These are phyloP conservation scores for Seriola rivoliana DNA, from an alignment of 2,113 vertebrate species.

Conservation along the genomic window DNA sequence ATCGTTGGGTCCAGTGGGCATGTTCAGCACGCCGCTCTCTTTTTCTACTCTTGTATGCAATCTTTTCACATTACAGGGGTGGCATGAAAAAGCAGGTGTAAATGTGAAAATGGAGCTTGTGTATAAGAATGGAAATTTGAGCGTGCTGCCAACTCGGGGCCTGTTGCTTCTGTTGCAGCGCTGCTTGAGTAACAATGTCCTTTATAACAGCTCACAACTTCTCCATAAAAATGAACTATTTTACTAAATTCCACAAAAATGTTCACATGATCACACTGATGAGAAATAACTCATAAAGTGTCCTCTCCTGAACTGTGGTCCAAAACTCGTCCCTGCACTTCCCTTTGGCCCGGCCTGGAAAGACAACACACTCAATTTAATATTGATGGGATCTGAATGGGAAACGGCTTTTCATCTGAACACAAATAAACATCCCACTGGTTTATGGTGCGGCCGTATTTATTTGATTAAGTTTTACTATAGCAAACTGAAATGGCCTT, in stretches of 20 bases:
- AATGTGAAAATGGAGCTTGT: conserved; percentile 23
- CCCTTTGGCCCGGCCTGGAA: background rate
- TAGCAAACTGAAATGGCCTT: conserved; percentile 27
- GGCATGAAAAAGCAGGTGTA: conserved; percentile 54
- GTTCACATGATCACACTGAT: conserved; percentile 16
- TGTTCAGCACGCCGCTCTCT: conserved; percentile 65
- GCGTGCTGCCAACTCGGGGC: conserved; percentile 11
- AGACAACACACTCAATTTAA: conserved; percentile 40
- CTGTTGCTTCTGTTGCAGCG: background rate
- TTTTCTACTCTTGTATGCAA: conserved; percentile 57
- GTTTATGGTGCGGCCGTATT: conserved; percentile 51
- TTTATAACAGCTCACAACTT: background rate
- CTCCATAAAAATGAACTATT: background rate
- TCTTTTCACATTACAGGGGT: conserved; percentile 52
- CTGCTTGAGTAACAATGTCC: conserved; percentile 8
- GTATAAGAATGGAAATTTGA: conserved; percentile 17
- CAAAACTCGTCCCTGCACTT: conserved; percentile 23
- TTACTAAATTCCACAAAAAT: background rate
- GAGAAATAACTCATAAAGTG: conserved; percentile 10
- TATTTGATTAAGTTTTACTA: conserved; percentile 62
- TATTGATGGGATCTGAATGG: conserved; percentile 48
- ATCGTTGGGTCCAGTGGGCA: conserved; percentile 75
- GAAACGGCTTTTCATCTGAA: conserved; percentile 50
- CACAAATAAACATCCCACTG: conserved; percentile 64
- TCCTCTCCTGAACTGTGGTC: conserved; percentile 27